Evolutionary conservation across 35 echinoderm and acorn worm genomes (phyloP), one percentile per base, ranked within the genome.

Genomic region (Apostichopus californicus): DNA sequence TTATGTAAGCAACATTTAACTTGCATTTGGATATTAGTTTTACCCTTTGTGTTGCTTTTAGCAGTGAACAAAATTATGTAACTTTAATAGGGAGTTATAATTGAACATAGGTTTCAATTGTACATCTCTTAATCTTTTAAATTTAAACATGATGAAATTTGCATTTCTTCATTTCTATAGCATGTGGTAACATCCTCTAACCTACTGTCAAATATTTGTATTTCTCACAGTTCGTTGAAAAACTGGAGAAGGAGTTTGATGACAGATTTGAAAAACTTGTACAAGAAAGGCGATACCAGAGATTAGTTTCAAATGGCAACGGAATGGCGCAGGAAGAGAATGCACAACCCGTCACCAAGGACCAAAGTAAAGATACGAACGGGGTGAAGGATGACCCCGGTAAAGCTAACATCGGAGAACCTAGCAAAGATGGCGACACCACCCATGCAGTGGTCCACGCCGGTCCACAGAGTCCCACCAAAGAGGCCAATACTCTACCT

Each of bases 241-340:
- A 57, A 52, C 18, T 90, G 12, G 88, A 90, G 20, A 25, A 90
- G 28, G 88, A 90, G 73, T 90, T 77, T 90, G 88, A 90, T 10
- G 73, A 90, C 24, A 90, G 72, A 64, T 90, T 77, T 9, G 73
- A 90, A 23, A 90, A 78, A 28, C 73, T 90, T 5, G 73, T 77
- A 5, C 70, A 90, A 57, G 88, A 90, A n/a, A 53, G 88, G 71
- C 28, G 73, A 71, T 90, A 90, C 73, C 88, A 90, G 88, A 55
- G 88, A 53, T 57, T 90, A 54, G 11, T 54, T n/a, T 64, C 88
- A 8, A 90, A 90, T 90, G 88, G 73, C 10, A 78, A 77, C 55
- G 88, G 57, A 10, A 78, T 24, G 21, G 60, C 85, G 6, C 54
- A 87, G 5, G 88, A 57, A 7, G 88, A 83, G 18, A 55, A 57